These are phyloP conservation scores for Hassar affinis DNA, from an alignment of 2,113 vertebrate species.

Conservation along the genomic window DNA sequence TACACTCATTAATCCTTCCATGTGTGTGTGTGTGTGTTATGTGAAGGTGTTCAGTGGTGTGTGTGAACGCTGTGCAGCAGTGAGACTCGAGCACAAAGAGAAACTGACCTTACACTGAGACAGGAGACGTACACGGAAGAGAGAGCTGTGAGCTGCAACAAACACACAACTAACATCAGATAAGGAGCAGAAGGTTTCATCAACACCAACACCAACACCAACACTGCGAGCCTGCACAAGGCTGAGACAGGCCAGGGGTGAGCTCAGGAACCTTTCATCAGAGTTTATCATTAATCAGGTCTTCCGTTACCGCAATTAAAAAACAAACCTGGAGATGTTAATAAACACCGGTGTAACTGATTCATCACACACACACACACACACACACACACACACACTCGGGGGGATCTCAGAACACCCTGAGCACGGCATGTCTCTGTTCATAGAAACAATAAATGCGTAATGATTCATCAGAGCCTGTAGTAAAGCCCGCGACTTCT, in stretches of 20 bases:
- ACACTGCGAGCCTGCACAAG: neutral
- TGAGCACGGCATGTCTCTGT: too few species aligned
- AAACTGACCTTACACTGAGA: constrained; percentile 67
- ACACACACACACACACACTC: too few species aligned
- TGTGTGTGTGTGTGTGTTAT: neutral
- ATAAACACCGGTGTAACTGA: neutral
- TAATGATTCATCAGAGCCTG: too few species aligned
- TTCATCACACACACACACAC: too few species aligned
- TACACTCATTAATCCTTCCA: neutral
- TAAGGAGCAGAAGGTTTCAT: neutral
- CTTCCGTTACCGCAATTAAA: neutral
- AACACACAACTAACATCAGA: neutral
- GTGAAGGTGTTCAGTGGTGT: neutral
- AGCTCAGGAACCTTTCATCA: neutral
- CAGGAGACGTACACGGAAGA: constrained; percentile 59
- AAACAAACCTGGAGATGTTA: neutral
- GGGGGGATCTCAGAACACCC: too few species aligned
- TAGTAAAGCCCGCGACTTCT: too few species aligned
- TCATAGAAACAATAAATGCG: too few species aligned
- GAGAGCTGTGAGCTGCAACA: constrained; percentile 61
- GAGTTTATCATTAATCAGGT: neutral
- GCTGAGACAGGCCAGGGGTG: neutral
- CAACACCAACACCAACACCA: too few species aligned
- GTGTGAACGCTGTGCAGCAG: neutral
- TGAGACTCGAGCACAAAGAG: neutral